Base-by-base conservation (phyloP, 1,140 invertebrate genomes). In the Octopus bimaculoides region DNA sequence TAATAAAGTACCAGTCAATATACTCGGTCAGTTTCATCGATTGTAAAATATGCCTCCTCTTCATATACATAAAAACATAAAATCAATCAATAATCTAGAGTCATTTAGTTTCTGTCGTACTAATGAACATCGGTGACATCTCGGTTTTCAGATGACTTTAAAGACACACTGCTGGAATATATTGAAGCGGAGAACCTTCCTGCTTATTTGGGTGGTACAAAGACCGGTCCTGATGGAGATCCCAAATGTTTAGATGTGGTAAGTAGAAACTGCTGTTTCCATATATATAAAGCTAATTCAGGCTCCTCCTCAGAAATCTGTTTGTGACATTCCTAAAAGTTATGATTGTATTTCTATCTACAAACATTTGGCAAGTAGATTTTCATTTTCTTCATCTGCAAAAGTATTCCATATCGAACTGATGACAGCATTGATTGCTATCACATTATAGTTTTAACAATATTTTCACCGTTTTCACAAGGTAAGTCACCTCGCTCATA, bases 151-250 rank as follows among this genome's bases (percentile, higher is more conserved):
- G 88, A 81, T 69, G 81, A 96, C 89, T 97, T 95, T 94, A 93
- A 94, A 87, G 87, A 93, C 17, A 92, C 92, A 8, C 86, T 98
- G 12, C 90, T 95, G 12, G 91, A 93, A 52, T 86, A 91, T 69
- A 92, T 95, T 7, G 91, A 93, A 14, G 87, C 93, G 1, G 93
- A 95, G 83, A 93, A 94, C 81, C 89, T 97, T n/a, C 96, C 96
- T 0, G 92, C 90, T 26, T 92, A 93, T 88, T 95, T 93, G 82
- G 96, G 96, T n/a, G 96, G 96, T 1, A 93, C 91, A 7, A 89
- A 94, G 85, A 93, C 91, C 0, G 96, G 97, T 89, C 92, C 93
- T 5, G 88, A 90, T 83, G 95, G 95, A 0, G 93, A 97, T 78
- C 93, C 94, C 0, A 92, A 90, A 87, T 95, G 94, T 83, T 77